A percentile compares a stretch with the other conserved stretches of the same genome.
phyloP scores from a whole-genome alignment of 53 echinoderm and acorn worm species.

The Holothuria leucospilota region DNA sequence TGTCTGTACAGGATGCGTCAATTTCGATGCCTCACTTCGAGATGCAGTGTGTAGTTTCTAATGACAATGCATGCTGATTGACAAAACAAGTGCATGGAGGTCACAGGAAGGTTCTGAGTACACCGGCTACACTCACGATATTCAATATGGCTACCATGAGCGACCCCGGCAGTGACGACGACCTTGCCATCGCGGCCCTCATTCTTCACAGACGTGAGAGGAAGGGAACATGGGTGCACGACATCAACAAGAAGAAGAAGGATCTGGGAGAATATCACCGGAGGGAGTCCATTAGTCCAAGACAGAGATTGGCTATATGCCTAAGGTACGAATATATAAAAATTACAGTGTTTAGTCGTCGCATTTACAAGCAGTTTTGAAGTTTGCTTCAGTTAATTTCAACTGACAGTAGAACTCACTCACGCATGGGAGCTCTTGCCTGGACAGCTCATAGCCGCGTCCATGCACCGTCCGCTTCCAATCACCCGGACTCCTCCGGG shows the following conservation, averaged over 20 bases:
- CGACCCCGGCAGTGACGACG: background rate
- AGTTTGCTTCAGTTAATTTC: too few species aligned
- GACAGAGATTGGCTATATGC: slow-evolving; percentile 12
- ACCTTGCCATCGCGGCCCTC: background rate
- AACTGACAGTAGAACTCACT: too few species aligned
- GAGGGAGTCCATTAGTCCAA: slow-evolving; percentile 18
- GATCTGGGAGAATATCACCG: slow-evolving; percentile 26
- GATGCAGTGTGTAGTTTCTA: too few species aligned
- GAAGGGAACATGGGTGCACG: slow-evolving; percentile 1
- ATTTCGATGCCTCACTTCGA: too few species aligned
- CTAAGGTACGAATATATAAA: background rate
- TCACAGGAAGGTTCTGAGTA: background rate
- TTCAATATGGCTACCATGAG: background rate
- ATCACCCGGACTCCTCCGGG: too few species aligned
- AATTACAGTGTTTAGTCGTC: too few species aligned
- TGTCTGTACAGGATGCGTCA: too few species aligned
- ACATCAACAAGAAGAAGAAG: background rate
- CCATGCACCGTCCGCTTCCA: too few species aligned
- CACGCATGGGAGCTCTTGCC: too few species aligned
- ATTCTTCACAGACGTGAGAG: background rate
- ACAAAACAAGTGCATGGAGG: background rate
- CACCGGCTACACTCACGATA: background rate
- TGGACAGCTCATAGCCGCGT: too few species aligned
- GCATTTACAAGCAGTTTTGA: too few species aligned
- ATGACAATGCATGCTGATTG: slow-evolving; percentile 5